Percentiles rank a stretch among this genome's conserved stretches.
phyloP scores from a whole-genome alignment of 1,140 invertebrate species.

The Orussus abietinus region DNA sequence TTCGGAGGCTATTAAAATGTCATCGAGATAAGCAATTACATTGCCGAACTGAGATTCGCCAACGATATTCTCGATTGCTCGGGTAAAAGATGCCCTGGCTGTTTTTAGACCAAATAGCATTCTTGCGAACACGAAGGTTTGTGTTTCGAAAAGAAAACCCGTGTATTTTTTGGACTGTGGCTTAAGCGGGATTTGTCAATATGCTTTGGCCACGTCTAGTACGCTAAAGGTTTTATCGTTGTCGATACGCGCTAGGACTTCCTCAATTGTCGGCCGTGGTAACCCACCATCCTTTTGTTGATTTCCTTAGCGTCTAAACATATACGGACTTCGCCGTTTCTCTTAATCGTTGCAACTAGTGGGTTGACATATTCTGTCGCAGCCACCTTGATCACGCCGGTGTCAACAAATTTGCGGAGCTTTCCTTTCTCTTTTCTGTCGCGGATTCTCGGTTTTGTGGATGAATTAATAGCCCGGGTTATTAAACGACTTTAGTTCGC shows the following conservation, averaged over 20 bases:
- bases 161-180: slow-evolving; percentile 26
- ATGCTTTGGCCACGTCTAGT: slow-evolving; percentile 32
- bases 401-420: not conserved
- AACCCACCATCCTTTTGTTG: not conserved
- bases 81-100: slow-evolving; percentile 45
- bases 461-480: too few species aligned
- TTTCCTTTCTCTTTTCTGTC: not conserved
- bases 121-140: slow-evolving; percentile 47
- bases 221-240: slow-evolving; percentile 24
- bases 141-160: slow-evolving; percentile 37
- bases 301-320: not conserved
- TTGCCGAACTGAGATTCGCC: slow-evolving; percentile 24
- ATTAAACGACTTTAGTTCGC: too few species aligned
- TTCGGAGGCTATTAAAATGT: slow-evolving; percentile 34
- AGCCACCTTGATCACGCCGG: not conserved
- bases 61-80: slow-evolving; percentile 30
- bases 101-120: slow-evolving; percentile 50
- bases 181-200: slow-evolving; percentile 31
- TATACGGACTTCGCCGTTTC: not conserved
- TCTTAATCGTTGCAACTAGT: not conserved
- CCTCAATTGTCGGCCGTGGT: not conserved
- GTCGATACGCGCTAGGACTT: not conserved
- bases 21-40: slow-evolving; percentile 29
- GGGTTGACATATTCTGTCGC: not conserved
- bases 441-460: too few species aligned